phyloP scores from a whole-genome alignment of 2,888 invertebrate species.

The Carpatolechia fugitivella region DNA sequence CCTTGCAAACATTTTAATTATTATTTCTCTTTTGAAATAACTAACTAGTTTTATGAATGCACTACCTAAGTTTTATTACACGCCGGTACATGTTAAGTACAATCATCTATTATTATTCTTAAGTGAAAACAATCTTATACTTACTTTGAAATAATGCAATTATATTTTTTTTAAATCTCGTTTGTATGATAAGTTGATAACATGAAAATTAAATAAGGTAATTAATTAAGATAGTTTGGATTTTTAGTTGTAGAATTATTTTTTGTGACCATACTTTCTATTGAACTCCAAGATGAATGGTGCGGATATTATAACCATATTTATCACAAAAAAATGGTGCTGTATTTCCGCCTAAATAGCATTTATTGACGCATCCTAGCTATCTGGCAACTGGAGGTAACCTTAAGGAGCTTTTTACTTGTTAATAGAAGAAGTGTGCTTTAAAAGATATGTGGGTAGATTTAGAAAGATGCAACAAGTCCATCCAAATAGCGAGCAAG shows the following conservation, averaged over 20 bases:
- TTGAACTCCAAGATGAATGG: no score
- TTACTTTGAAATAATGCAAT: constrained; percentile 55
- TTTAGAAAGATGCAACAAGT: neutral
- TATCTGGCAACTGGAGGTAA: neutral
- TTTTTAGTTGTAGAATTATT: neutral
- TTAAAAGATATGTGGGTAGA: constrained; percentile 6
- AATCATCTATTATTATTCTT: constrained; percentile 33
- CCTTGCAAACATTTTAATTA: neutral
- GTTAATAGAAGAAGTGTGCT: neutral
- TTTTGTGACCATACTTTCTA: constrained; percentile 1
- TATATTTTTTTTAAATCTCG: constrained; percentile 60
- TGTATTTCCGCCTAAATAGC: constrained; percentile 12
- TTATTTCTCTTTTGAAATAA: neutral
- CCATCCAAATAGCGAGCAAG: neutral
- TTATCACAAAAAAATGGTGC: neutral
- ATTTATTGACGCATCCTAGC: neutral
- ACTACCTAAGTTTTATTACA: constrained; percentile 8
- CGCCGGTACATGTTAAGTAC: constrained; percentile 54
- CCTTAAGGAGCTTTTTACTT: neutral
- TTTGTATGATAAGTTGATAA: constrained; percentile 26
- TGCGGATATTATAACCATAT: no score
- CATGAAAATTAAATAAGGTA: constrained; percentile 17
- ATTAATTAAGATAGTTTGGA: constrained; percentile 32
- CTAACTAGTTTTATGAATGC: constrained; percentile 4
- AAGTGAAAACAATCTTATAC: constrained; percentile 29